Evolutionary conservation across 2,888 invertebrate genomes (phyloP), one percentile per base, ranked within the genome.

Genomic region (Ophion ventricosus): DNA sequence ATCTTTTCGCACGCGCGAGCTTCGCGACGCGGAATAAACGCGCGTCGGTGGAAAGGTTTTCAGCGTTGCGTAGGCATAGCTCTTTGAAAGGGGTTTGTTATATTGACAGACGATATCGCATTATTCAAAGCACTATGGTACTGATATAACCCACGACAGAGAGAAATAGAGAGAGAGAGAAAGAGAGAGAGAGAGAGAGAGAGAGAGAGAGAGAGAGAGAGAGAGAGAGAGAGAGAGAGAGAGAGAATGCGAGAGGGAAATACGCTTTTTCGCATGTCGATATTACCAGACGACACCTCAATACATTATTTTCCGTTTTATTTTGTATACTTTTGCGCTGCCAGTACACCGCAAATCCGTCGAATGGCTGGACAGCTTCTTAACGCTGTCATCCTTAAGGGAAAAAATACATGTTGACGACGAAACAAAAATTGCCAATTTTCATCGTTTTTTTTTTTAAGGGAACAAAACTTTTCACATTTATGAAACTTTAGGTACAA

Each of bases 51-150:
- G 40, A 78, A 77, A 78, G 73, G 64, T 81, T 81, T 78, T 79
- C 70, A 82, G 43, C 14, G 35, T 35, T 61, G 78, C 70, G 81
- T 75, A 78, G 78, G 78, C 66, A 59, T 40, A 35, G 25, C 57
- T 56, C 74, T 63, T 78, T 78, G 78, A 82, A 84, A 79, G 84
- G 59, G 61, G 81, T 84, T 84, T 72, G 26, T 35, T 73, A 66
- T 79, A 79, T 84, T 72, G 84, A 74, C 84, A 79, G 78, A 84
- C 84, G 82, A 75, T 84, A 82, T 82, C 75, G 80, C 84, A 82
- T 84, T 84, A 84, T 84, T 82, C 64, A 75, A 82, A 82, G 79
- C 79, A 72, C 75, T 35, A 56, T 23, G 23, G 56, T 57, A 78
- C 74, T 79, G n/a, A 75, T 25, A 78, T 77, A 78, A 66, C 54